These are phyloP conservation scores for Austrofundulus limnaeus DNA, from an alignment of 2,113 vertebrate species.

Conservation along the genomic window DNA sequence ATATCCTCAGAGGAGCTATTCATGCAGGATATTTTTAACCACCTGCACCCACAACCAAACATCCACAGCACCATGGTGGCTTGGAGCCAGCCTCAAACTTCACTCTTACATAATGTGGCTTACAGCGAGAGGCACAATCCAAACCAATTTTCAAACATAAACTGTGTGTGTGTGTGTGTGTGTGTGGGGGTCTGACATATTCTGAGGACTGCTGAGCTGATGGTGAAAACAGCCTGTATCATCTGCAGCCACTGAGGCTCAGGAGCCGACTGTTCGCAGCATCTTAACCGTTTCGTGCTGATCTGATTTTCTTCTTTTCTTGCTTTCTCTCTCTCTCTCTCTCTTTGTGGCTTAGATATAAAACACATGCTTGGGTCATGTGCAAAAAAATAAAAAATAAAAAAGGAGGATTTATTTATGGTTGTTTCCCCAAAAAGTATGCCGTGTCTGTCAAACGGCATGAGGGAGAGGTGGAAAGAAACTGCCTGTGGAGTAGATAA, in stretches of 20 bases:
- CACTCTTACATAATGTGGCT: slow-evolving; percentile 67
- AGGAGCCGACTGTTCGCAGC: slow-evolving; percentile 33
- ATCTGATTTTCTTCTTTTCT: too few relatives aligned
- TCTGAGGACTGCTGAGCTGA: slow-evolving; percentile 57
- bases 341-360: slow-evolving; percentile 62
- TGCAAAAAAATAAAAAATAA: slow-evolving; percentile 34
- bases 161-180: too few relatives aligned
- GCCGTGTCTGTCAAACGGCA: slow-evolving; percentile 42
- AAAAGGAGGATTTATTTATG: slow-evolving; percentile 57
- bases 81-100: slow-evolving; percentile 54
- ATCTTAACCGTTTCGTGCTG: slow-evolving; percentile 44
- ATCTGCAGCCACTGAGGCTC: slow-evolving; percentile 51
- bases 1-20: slow-evolving; percentile 53
- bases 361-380: slow-evolving; percentile 60
- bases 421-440: slow-evolving; percentile 56
- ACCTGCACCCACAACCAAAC: slow-evolving; percentile 52
- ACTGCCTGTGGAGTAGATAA: slow-evolving; percentile 16
- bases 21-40: slow-evolving; percentile 52
- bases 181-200: slow-evolving; percentile 64
- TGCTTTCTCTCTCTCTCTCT: too few relatives aligned
- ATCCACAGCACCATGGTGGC: slow-evolving; percentile 36
- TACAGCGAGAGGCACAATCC: slow-evolving; percentile 58
- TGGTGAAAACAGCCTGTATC: slow-evolving; percentile 49
- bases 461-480: slow-evolving; percentile 34
- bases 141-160: slow-evolving; percentile 55